These are phyloP conservation scores for Zaprionus lachaisei DNA, from an alignment of 1,140 invertebrate species.

Conservation along the genomic window DNA sequence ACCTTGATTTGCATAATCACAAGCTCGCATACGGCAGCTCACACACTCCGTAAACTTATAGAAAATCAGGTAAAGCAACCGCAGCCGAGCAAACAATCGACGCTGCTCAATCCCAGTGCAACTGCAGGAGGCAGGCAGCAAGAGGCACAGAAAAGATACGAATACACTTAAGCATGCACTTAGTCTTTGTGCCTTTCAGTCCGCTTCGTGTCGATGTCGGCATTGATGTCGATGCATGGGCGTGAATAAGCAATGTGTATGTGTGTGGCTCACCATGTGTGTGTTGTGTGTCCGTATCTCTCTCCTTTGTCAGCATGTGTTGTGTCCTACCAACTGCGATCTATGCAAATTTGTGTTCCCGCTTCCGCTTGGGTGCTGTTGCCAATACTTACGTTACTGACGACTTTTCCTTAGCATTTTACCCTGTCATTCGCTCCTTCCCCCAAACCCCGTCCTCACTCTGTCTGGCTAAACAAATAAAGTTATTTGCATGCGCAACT, in stretches of 20 bases:
- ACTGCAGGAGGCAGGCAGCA: slow-evolving; percentile 26
- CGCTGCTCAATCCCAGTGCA: slow-evolving; percentile 54
- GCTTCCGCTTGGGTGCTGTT: slow-evolving; percentile 32
- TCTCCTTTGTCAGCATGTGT: slow-evolving; percentile 17
- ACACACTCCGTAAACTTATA: slow-evolving; percentile 4
- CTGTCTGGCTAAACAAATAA: slow-evolving; percentile 66
- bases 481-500: slow-evolving; percentile 81
- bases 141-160: slow-evolving; percentile 57
- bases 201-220: slow-evolving; percentile 60
- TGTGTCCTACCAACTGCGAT: slow-evolving; percentile 72
- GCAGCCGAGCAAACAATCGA: slow-evolving; percentile 62
- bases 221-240: slow-evolving; percentile 62
- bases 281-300: slow-evolving; percentile 18
- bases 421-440: slow-evolving; percentile 18
- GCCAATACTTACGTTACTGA: slow-evolving; percentile 40
- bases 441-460: neutral
- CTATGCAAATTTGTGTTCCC: slow-evolving; percentile 79
- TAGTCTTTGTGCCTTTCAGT: slow-evolving; percentile 76
- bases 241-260: slow-evolving; percentile 50
- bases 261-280: slow-evolving; percentile 19
- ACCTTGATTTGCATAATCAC: slow-evolving; percentile 79
- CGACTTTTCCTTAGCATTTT: slow-evolving; percentile 70
- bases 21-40: slow-evolving; percentile 11
- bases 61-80: slow-evolving; percentile 35
- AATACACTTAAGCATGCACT: slow-evolving; percentile 73